Conservation (phyloP, 2,888 invertebrate species). For the Drosophila monieri region DNA sequence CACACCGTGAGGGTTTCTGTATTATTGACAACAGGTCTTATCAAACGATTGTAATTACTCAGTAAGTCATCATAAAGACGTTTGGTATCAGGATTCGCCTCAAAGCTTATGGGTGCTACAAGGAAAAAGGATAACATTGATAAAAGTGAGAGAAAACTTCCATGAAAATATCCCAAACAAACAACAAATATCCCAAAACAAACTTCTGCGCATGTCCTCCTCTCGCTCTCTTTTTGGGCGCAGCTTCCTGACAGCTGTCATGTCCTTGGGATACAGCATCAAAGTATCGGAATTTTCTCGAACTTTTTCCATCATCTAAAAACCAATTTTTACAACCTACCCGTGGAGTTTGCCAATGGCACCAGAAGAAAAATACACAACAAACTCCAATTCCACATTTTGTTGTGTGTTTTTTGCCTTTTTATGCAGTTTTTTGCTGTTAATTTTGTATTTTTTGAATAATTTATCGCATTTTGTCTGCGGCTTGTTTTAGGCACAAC, state of each 20-base stretch:
- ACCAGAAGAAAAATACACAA: conserved; percentile 63
- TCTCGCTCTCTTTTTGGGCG: conserved; percentile 30
- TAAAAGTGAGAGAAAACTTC: conserved; percentile 4
- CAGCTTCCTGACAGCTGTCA: conserved; percentile 57
- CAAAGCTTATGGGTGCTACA: conserved; percentile 84
- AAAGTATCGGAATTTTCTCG: conserved; percentile 67
- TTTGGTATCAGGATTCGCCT: conserved; percentile 97
- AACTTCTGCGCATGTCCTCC: conserved; percentile 58
- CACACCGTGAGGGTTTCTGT: conserved; percentile 96
- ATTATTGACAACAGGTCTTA: conserved; percentile 96
- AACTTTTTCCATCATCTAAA: conserved; percentile 32
- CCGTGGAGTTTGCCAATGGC: conserved; percentile 67
- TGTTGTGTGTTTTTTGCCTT: conserved; percentile 11
- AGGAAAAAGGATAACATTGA: neutral
- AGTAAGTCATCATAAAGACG: conserved; percentile 97
- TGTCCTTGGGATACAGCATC: conserved; percentile 60
- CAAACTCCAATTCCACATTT: conserved; percentile 65
- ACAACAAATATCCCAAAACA: conserved; percentile 71
- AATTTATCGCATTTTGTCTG: conserved; percentile 34
- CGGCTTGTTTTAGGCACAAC: conserved; percentile 24
- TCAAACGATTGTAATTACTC: conserved; percentile 97
- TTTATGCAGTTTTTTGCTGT: conserved; percentile 13
- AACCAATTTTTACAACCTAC: conserved; percentile 55
- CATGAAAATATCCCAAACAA: conserved; percentile 21
- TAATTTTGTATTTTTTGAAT: conserved; percentile 1